Percentiles rank a stretch among this genome's conserved stretches.
Evolutionary conservation across 1,140 invertebrate genomes (phyloP).

Genomic region (Caenorhabditis brenneri): DNA sequence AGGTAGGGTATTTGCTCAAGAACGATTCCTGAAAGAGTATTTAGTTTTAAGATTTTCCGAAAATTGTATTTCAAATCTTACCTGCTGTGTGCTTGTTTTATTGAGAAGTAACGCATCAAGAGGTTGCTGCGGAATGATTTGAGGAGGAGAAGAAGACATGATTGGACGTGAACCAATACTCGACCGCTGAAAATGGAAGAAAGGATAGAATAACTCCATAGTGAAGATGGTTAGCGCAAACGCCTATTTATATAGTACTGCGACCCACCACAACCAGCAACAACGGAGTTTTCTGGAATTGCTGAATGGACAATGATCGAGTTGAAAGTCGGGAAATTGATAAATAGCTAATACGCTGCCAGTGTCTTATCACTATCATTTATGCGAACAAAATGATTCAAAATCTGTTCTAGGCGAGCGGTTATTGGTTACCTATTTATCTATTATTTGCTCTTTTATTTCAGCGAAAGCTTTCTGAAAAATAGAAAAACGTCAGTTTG

Average conservation of each 20-base stretch:
- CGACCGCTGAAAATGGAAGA: not conserved
- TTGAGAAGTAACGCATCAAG: constrained; percentile 21
- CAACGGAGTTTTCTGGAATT: constrained; percentile 32
- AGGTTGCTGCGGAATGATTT: constrained; percentile 1
- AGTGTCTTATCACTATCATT: constrained; percentile 38
- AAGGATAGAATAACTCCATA: not conserved
- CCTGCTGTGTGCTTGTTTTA: not conserved
- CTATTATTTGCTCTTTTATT: not conserved
- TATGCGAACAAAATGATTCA: constrained; percentile 42
- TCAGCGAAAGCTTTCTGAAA: not conserved
- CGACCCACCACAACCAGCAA: not conserved
- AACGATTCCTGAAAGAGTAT: constrained; percentile 78
- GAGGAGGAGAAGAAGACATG: not conserved
- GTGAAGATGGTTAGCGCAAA: not conserved
- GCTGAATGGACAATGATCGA: constrained; percentile 9
- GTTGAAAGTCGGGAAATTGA: not conserved
- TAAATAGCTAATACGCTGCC: constrained; percentile 38
- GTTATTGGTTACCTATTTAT: not conserved
- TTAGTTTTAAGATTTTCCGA: not conserved
- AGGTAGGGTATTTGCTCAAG: constrained; percentile 86
- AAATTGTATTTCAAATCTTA: not conserved
- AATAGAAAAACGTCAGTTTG: not conserved
- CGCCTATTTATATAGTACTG: not conserved
- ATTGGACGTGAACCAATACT: not conserved
- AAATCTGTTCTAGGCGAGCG: constrained; percentile 8